Evolutionary conservation across 2,113 vertebrate genomes (phyloP), one percentile per base, ranked within the genome.

Genomic region (Crotalus helleri): DNA sequence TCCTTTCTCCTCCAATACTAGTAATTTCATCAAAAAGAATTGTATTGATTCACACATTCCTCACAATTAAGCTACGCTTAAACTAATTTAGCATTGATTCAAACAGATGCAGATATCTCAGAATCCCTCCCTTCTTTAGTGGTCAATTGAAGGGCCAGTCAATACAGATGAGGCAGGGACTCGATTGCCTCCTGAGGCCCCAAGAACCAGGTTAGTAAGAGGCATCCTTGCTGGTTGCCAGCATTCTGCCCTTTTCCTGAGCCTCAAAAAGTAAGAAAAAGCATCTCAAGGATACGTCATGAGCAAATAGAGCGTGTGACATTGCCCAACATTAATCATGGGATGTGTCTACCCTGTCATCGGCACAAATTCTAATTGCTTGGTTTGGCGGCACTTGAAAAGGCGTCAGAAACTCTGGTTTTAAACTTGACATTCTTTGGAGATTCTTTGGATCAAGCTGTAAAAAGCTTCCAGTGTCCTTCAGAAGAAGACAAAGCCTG

Each of bases 61-160:
- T 49, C 92, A 49, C 87, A 57, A 85, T 74, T 54, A 89, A 39
- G 69, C 51, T 87, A 89, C 1, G 29, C 49, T 57, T 51, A 89
- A 57, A 89, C 53, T 74, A 57, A 89, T 57, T 87, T 87, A 92
- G 92, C 39, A 89, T 92, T 49, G 87, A 92, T 92, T 92, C 64
- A 51, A 24, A 85, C 54, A 44, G 26, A 53, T n/a, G 15, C 59
- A 74, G 33, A n/a, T 87, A 57, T 54, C 26, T 57, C 44, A 57
- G 61, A 64, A 44, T 69, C 29, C 17, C 33, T 15, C 13, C 61
- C 29, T 44, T 6, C 33, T 39, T 17, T 3, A 49, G 85, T 85
- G 44, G 81, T 90, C 58, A 89, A 89, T 55, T 89, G 54, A 92
- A 51, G 3, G 44, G 33, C 33, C 74, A 81, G 74, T 81, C 74